Evolutionary conservation across 2,888 invertebrate genomes (phyloP), one percentile per base, ranked within the genome.

Genomic region (Rhagophthalmus giganteus): DNA sequence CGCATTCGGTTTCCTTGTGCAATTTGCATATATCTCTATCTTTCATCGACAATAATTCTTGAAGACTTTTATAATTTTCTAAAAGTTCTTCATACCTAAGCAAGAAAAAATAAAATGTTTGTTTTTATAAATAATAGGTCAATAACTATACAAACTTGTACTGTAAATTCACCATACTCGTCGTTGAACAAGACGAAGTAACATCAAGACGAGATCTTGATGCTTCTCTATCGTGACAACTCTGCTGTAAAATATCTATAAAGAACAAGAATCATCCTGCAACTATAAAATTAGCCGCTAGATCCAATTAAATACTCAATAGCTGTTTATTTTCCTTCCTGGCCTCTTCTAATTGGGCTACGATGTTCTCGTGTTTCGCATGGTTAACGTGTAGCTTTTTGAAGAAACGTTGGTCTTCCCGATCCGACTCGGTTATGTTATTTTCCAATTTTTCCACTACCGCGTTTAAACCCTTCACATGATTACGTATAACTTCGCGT

Each of bases 151-250:
- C n/a, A n/a, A n/a, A 80, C 79, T 80, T 78, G 60, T 78, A 79
- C 59, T 81, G 81, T 8, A 81, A 68, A 61, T 79, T 78, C 4
- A 79, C 77, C 56, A 80, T 76, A 65, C 79, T 80, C 72, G 78
- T 76, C 1, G 79, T 78, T 0, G 80, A 79, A 74, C 77, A 78
- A n/a, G 79, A 74, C 25, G 76, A 72, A 5, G 71, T 63, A 3
- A 71, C 50, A 40, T 73, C 70, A 2, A 71, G 62, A 40, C 65
- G 69, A 47, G 62, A 70, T 31, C 58, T 33, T 25, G 58, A 55
- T 5, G 50, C 12, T 35, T 60, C 48, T 11, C 48, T 44, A 3
- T 60, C 58, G 15, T 47, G 46, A 41, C 51, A 55, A 39, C 57
- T 60, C 48, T 62, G 59, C 31, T 70, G 68, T 12, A 70, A 46